Base-by-base conservation (phyloP, 2,888 invertebrate species). In the Matsumyia berberina region DNA sequence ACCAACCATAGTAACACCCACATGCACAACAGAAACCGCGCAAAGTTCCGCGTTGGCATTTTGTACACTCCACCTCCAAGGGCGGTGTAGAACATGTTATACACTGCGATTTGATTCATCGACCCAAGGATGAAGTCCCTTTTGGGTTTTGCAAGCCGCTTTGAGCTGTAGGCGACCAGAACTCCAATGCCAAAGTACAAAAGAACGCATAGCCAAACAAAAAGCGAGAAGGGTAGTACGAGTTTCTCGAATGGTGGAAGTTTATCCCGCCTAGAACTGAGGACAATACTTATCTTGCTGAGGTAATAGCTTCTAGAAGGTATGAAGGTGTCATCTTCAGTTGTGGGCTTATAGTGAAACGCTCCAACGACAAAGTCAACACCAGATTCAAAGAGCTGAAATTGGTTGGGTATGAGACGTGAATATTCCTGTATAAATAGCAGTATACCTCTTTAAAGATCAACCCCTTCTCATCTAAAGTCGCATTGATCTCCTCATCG, bases 311-410 rank as follows among this genome's bases (percentile, higher is more conserved):
- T 86, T 1, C 66, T 80, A 8, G 90, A 88, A 46, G 90, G 89
- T 0, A 88, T 88, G 57, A 87, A 89, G 6, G 85, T 86, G 1
- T 55, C 51, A 1, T 79, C 78, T 0, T 76, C 39, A 0, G 60
- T 51, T 0, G 83, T 86, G 0, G 88, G 87, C 72, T 87, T 88
- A 31, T 88, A 88, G 66, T 88, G 87, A 29, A 89, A 89, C 0
- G 88, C 89, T 3, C 90, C 90, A 57, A 90, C 46, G 0, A 88
- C 88, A 44, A 88, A 89, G 24, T 90, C 90, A 1, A 88, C 87
- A 1, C 62, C 87, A 0, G 5, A 39, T 5, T 37, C 67, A 29
- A 90, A 90, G 5, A 90, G 87, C 90, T 90, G 42, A 5, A 86
- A 87, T 7, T 2, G 9, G 8, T 39, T 8, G 24, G 12, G 6